Conservation (phyloP, 2,888 invertebrate species). For the Drosophila anomelani region DNA sequence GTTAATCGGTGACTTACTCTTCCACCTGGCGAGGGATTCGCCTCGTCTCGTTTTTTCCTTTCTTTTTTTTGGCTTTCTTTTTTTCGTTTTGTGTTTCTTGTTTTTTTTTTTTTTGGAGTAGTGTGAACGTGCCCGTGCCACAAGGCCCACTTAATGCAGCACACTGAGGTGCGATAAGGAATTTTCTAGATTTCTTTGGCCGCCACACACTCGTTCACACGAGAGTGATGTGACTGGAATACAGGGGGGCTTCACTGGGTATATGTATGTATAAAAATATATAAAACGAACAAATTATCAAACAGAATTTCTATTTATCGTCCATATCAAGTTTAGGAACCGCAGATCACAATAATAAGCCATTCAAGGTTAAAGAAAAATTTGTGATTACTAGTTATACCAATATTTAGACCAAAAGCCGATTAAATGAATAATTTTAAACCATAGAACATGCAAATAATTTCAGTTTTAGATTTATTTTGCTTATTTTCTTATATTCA, state of each 20-base stretch:
- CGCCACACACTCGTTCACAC: conserved; percentile 46
- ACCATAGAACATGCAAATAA: too few species aligned
- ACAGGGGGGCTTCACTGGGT: conserved; percentile 44
- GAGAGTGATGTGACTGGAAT: conserved; percentile 38
- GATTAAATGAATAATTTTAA: too few species aligned
- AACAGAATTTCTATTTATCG: too few species aligned
- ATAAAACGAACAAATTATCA: too few species aligned
- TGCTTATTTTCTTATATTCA: too few species aligned
- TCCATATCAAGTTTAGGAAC: too few species aligned
- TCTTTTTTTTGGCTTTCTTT: background rate
- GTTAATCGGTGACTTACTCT: conserved; percentile 69
- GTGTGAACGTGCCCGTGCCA: conserved; percentile 62
- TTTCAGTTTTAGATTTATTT: too few species aligned
- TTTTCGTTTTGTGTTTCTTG: background rate
- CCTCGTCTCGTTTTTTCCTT: background rate
- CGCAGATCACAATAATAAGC: too few species aligned
- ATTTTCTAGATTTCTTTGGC: conserved; percentile 73
- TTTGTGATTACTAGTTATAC: too few species aligned
- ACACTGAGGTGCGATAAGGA: conserved; percentile 75
- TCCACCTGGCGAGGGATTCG: conserved; percentile 8
- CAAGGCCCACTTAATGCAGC: conserved; percentile 72
- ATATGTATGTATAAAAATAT: background rate
- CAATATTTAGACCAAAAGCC: too few species aligned
- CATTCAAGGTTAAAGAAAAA: too few species aligned
- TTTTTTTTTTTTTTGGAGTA: conserved; percentile 32